Evolutionary conservation across 2,113 vertebrate species (phyloP).

Genomic region (Rattus norvegicus): GRCr8 NC_086026.1:102027001-102027500

Average conservation of each 20-base stretch:
- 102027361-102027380: neutral
- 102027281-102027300: constrained; percentile 78
- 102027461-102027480: constrained; percentile 2
- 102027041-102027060: constrained; percentile 85
- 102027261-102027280: constrained; percentile 87
- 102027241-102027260: constrained; percentile 97
- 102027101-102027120: constrained; percentile 82
- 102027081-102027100: constrained; percentile 77
- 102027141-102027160: constrained; percentile 78
- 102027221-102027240: constrained; percentile 99
- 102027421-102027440: neutral
- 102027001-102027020: neutral
- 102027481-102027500: neutral
- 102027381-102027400: neutral
- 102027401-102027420: neutral
- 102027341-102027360: constrained; percentile 71
- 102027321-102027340: constrained; percentile 61
- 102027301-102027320: constrained; percentile 68
- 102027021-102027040: constrained; percentile 78
- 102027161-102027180: constrained; percentile 98
- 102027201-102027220: constrained; percentile 99
- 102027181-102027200: constrained; percentile 99
- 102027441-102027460: constrained; percentile 22
- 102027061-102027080: constrained; percentile 89
- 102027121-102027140: constrained; percentile 79